Evolutionary conservation across 2,888 invertebrate species (phyloP).

Genomic region (Theretra japonica): DNA sequence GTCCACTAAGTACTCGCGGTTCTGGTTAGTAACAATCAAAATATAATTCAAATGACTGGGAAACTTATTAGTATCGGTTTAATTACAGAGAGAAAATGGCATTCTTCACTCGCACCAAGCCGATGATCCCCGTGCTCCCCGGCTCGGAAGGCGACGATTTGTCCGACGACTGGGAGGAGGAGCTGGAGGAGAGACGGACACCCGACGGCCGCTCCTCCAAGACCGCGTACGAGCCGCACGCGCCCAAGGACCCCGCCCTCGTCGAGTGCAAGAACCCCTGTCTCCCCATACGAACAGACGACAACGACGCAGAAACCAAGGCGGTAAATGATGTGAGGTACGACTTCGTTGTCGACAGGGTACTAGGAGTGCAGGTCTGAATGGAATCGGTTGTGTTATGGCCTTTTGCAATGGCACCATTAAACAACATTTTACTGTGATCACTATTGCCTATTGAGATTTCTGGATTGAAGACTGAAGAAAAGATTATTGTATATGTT

Average conservation of each 20-base stretch:
- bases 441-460: conserved; percentile 80
- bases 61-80: conserved; percentile 16
- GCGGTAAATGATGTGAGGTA: conserved; percentile 87
- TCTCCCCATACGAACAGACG: conserved; percentile 43
- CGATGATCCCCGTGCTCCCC: conserved; percentile 90
- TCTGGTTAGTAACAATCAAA: not conserved
- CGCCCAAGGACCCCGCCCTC: conserved; percentile 43
- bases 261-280: conserved; percentile 75
- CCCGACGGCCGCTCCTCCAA: conserved; percentile 79
- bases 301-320: conserved; percentile 70
- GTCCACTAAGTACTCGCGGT: too few relatives aligned
- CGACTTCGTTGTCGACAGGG: conserved; percentile 93
- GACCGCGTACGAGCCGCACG: conserved; percentile 72
- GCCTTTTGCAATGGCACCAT: conserved; percentile 67
- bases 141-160: conserved; percentile 84
- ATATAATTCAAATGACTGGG: not conserved
- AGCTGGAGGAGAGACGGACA: conserved; percentile 73
- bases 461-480: conserved; percentile 82
- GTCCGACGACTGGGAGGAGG: conserved; percentile 79
- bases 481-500: conserved; percentile 56
- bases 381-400: conserved; percentile 46
- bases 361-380: conserved; percentile 93
- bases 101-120: conserved; percentile 94
- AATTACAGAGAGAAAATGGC: conserved; percentile 96
- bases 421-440: conserved; percentile 71